These are phyloP conservation scores for Aurelia sp. DNA, from an alignment of 30 jellyfish, hydroid and myxozoan species.

Conservation along the genomic window DNA sequence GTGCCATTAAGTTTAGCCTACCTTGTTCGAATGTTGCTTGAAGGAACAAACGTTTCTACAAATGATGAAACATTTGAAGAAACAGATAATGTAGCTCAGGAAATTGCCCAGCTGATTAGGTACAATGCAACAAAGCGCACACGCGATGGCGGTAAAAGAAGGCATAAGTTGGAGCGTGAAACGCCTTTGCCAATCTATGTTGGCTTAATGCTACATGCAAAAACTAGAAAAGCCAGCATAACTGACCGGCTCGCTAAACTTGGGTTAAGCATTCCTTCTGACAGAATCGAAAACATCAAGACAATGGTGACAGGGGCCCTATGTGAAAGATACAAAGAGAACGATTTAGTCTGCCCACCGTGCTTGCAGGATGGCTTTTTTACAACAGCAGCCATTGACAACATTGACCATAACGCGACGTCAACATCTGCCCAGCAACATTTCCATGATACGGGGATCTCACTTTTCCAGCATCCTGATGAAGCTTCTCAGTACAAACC, in stretches of 20 bases:
- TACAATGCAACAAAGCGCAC: constrained; percentile 16
- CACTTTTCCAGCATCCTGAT: constrained; percentile 64
- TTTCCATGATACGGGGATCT: constrained; percentile 54
- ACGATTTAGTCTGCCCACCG: constrained; percentile 44
- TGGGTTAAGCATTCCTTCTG: constrained; percentile 51
- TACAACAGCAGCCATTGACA: constrained; percentile 54
- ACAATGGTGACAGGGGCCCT: constrained; percentile 11
- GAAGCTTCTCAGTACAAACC: background rate
- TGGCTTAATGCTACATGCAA: constrained; percentile 34
- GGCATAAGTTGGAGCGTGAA: constrained; percentile 24
- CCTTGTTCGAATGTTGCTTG: constrained; percentile 32
- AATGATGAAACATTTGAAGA: constrained; percentile 8
- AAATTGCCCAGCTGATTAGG: constrained; percentile 8
- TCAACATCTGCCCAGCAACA: constrained; percentile 38
- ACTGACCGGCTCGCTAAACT: constrained; percentile 33
- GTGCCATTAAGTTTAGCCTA: constrained; percentile 12
- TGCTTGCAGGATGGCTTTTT: constrained; percentile 27
- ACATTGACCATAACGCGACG: constrained; percentile 54
- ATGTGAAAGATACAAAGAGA: constrained; percentile 7
- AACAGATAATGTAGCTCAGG: constrained; percentile 14
- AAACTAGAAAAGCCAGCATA: constrained; percentile 35
- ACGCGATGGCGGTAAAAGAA: constrained; percentile 12
- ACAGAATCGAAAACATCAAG: constrained; percentile 31
- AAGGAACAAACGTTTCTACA: constrained; percentile 25
- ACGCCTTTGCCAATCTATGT: constrained; percentile 40